Base-by-base conservation (phyloP, 2,113 vertebrate species). In the Sturnus vulgaris region DNA sequence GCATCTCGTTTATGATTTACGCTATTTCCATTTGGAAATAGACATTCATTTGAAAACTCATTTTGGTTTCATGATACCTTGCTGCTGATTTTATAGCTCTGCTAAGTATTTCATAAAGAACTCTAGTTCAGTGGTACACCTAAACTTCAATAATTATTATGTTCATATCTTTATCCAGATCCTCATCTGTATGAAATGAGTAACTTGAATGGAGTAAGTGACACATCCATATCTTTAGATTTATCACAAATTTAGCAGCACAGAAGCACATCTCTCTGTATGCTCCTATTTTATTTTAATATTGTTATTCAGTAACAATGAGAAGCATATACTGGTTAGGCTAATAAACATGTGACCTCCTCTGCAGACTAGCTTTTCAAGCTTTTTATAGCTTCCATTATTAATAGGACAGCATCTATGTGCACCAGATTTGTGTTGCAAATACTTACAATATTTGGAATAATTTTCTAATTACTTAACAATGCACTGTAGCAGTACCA, bases 401-500 rank as follows among this genome's bases (percentile, higher is more conserved):
- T 90, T 96, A 93, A 86, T 73, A 93, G 56, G 69, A 60, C 30
- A 75, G 80, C 83, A 81, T 90, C 88, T 90, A 64, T 82, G 64
- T 27, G 23, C 47, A 70, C 35, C 0, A 6, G 60, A 53, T 86
- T 95, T 86, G 79, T 68, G 52, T 88, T 92, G 79, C 79, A 92
- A 95, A 96, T 90, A 55, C 68, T 87, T 94, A 90, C 33, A 93
- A 93, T 93, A 93, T 64, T 90, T 95, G 57, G 84, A 88, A 92
- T 92, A 6, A 95, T 94, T 91, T 95, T 95, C 90, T 91, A 86
- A 94, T 95, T 95, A 75, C 72, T 92, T 92, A 91, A 95, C 78
- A 91, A 96, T 93, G 79, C 37, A 40, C 52, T 96, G 56, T 56
- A 86, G 59, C 87, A 86, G 64, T 84, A 94, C 39, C 82, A 83